Evolutionary conservation across 1,140 invertebrate genomes (phyloP).

Genomic region (Streblospio benedicti): DNA sequence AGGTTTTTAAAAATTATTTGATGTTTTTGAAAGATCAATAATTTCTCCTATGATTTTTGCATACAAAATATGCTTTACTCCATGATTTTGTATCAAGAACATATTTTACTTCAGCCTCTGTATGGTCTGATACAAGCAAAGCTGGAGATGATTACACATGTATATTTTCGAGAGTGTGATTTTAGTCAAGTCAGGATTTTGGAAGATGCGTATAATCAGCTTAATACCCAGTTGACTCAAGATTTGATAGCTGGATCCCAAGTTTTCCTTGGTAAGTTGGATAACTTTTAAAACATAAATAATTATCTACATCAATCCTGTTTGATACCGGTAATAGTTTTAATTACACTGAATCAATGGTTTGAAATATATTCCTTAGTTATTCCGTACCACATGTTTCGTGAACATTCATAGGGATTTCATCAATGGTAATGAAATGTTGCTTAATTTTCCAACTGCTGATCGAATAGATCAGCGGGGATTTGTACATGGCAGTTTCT

Average conservation of each 20-base stretch:
- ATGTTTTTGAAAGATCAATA: too few species aligned
- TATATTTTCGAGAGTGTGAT: constrained; percentile 80
- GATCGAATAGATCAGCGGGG: too few species aligned
- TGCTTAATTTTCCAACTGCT: too few species aligned
- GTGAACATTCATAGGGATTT: background rate
- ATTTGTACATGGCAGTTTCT: too few species aligned
- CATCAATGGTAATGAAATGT: too few species aligned
- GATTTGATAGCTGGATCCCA: constrained; percentile 62
- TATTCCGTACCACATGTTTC: too few species aligned
- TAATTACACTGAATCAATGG: too few species aligned
- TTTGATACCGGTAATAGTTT: too few species aligned
- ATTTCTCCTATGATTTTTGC: background rate
- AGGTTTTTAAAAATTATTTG: constrained; percentile 79
- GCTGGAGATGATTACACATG: constrained; percentile 88
- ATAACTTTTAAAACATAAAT: constrained; percentile 15
- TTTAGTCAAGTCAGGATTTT: constrained; percentile 66
- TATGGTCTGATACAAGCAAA: constrained; percentile 58
- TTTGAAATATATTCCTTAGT: background rate
- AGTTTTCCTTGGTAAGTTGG: constrained; percentile 65
- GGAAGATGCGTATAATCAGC: constrained; percentile 83
- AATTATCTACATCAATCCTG: background rate
- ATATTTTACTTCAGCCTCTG: constrained; percentile 31
- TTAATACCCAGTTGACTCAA: constrained; percentile 70
- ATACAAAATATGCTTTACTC: background rate
- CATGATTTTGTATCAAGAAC: background rate